Conservation (phyloP, 2,888 invertebrate species). For the Caenorhabditis sinica region DNA sequence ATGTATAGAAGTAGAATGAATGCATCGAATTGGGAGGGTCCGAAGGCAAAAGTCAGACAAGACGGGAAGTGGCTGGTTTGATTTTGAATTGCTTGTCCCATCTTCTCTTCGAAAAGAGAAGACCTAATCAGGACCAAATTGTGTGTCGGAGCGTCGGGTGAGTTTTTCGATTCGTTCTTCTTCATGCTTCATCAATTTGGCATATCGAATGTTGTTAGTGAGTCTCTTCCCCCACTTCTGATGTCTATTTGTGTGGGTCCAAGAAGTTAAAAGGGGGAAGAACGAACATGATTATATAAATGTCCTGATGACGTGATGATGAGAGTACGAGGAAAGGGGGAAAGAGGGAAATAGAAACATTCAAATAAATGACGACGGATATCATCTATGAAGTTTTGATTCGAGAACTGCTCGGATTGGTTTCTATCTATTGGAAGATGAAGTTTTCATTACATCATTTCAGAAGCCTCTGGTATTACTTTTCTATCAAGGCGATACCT, state of each 20-base stretch:
- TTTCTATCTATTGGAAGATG: background rate
- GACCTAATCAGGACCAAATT: conserved; percentile 65
- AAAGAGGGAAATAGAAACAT: background rate
- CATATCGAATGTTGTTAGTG: conserved; percentile 58
- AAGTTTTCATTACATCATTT: too few relatives aligned
- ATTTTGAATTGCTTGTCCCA: conserved; percentile 53
- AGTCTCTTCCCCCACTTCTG: conserved; percentile 3
- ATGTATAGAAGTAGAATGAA: conserved; percentile 43
- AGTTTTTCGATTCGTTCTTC: conserved; percentile 38
- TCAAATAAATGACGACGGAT: conserved; percentile 7
- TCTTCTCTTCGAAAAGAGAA: conserved; percentile 20
- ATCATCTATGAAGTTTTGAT: conserved; percentile 6
- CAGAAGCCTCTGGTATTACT: too few relatives aligned
- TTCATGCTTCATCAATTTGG: conserved; percentile 68
- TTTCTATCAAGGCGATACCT: too few relatives aligned
- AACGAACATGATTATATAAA: conserved; percentile 47
- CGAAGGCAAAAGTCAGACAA: conserved; percentile 26
- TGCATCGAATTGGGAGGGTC: conserved; percentile 19
- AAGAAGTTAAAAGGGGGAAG: conserved; percentile 23
- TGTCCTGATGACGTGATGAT: conserved; percentile 45
- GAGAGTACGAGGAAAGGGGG: conserved; percentile 1
- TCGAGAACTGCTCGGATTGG: background rate
- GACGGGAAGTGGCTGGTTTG: conserved; percentile 58
- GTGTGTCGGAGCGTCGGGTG: conserved; percentile 32
- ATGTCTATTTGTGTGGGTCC: conserved; percentile 17